Conservation (phyloP, 23 tunicate species). For the Ascidia mentula region DNA sequence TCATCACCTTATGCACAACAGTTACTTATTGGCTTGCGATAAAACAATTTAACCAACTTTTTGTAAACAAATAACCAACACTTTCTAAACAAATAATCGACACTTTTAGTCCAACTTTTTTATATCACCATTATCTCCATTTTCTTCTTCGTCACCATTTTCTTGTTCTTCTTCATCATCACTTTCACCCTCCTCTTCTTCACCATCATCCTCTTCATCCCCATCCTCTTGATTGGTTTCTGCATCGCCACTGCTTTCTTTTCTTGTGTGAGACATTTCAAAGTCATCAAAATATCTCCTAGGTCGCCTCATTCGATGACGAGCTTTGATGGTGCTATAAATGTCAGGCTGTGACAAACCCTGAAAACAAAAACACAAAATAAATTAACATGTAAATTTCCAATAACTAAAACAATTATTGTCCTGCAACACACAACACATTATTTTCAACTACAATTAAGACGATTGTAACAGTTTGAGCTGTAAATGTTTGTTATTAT, state of each 20-base stretch:
- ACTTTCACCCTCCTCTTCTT: background rate
- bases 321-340: constrained; percentile 76
- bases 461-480: too few relatives aligned
- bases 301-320: constrained; percentile 37
- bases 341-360: constrained; percentile 62
- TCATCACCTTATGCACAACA: constrained; percentile 23
- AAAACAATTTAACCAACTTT: too few relatives aligned
- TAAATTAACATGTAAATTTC: too few relatives aligned
- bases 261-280: background rate
- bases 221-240: background rate
- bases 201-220: background rate
- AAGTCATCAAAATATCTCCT: constrained; percentile 37
- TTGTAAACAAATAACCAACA: too few relatives aligned
- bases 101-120: background rate
- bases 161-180: constrained; percentile 24
- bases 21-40: too few relatives aligned
- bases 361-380: constrained; percentile 35
- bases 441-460: too few relatives aligned
- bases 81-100: background rate
- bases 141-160: constrained; percentile 12
- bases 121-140: constrained; percentile 19
- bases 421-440: too few relatives aligned
- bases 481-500: too few relatives aligned
- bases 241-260: background rate
- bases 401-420: too few relatives aligned